Evolutionary conservation across 1,140 invertebrate species (phyloP).

Genomic region (Thaumetopoea pityocampa): DNA sequence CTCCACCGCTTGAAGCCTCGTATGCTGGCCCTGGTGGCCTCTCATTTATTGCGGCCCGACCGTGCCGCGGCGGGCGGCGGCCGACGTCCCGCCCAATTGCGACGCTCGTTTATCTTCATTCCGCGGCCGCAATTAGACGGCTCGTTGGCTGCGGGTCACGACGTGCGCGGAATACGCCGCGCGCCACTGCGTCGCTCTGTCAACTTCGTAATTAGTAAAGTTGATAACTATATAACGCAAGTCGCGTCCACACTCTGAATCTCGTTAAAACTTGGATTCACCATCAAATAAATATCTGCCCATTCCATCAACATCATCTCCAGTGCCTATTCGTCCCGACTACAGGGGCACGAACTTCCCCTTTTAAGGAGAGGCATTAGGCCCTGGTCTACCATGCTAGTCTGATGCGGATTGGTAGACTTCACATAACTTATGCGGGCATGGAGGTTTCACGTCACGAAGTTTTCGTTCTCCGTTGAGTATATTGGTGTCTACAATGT

Average conservation of each 20-base stretch:
- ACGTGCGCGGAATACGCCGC: conserved; percentile 34
- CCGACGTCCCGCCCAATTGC: conserved; percentile 68
- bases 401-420: too few species aligned
- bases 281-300: conserved; percentile 11
- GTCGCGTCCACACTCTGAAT: conserved; percentile 49
- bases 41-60: conserved; percentile 50
- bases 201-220: conserved; percentile 75
- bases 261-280: conserved; percentile 51
- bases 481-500: too few species aligned
- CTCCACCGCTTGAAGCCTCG: conserved; percentile 36
- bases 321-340: too few species aligned
- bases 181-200: conserved; percentile 48
- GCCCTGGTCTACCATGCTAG: too few species aligned
- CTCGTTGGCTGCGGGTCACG: conserved; percentile 76
- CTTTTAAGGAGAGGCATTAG: too few species aligned
- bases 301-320: conserved; percentile 11
- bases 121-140: conserved; percentile 79
- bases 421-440: too few species aligned
- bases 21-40: conserved; percentile 23
- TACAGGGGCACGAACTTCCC: too few species aligned
- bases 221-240: conserved; percentile 62
- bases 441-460: too few species aligned
- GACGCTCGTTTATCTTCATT: conserved; percentile 78
- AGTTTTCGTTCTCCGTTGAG: too few species aligned
- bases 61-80: conserved; percentile 32